Percentiles rank a stretch among this genome's conserved stretches.
These are phyloP conservation scores for Rutpela maculata DNA, from an alignment of 2,888 invertebrate species.

Conservation along the genomic window DNA sequence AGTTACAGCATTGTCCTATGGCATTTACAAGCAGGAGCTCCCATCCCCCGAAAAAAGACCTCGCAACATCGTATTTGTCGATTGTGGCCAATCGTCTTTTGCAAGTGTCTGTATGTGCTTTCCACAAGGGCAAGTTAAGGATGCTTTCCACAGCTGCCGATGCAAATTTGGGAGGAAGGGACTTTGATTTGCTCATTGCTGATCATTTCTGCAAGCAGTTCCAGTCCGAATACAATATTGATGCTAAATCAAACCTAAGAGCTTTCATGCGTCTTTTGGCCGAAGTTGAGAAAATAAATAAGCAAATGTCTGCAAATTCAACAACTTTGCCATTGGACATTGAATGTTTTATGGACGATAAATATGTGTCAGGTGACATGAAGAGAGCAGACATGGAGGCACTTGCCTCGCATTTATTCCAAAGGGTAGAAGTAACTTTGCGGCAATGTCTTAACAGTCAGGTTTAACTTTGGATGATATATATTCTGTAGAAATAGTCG, in stretches of 20 bases:
- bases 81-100: conserved; percentile 95
- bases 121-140: conserved; percentile 95
- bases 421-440: conserved; percentile 86
- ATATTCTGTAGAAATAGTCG: conserved; percentile 96
- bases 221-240: conserved; percentile 88
- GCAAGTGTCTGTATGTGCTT: conserved; percentile 93
- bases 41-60: conserved; percentile 92
- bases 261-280: conserved; percentile 91
- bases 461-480: conserved; percentile 90
- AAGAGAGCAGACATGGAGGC: conserved; percentile 91
- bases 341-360: conserved; percentile 99
- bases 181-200: conserved; percentile 92
- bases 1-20: conserved; percentile 96
- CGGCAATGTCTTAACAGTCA: conserved; percentile 87
- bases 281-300: conserved; percentile 98
- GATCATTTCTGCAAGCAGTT: conserved; percentile 94
- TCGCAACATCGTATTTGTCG: conserved; percentile 95
- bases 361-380: conserved; percentile 93
- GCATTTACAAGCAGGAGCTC: conserved; percentile 98
- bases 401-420: conserved; percentile 86
- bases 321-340: conserved; percentile 95
- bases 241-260: conserved; percentile 88
- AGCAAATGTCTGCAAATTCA: conserved; percentile 99
- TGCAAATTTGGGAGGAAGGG: conserved; percentile 91
- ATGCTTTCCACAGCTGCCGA: conserved; percentile 92